Percentiles rank a stretch among this genome's conserved stretches.
phyloP scores from a whole-genome alignment of 1,140 invertebrate genomes.

The Aethina tumida region DNA sequence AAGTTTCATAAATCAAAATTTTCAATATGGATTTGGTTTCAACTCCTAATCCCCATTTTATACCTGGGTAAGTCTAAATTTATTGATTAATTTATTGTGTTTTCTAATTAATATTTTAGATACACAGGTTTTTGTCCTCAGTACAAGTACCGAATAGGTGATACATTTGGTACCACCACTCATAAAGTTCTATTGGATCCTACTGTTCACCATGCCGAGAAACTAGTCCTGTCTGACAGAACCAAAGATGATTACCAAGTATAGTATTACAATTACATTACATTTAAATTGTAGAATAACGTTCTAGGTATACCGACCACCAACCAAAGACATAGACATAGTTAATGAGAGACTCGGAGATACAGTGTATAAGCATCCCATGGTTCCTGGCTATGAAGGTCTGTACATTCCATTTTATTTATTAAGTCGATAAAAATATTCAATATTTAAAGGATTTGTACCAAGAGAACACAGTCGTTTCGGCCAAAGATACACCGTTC shows the following conservation, averaged over 20 bases:
- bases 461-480: slow-evolving; percentile 48
- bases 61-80: slow-evolving; percentile 44
- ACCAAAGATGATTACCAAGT: slow-evolving; percentile 49
- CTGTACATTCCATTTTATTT: slow-evolving; percentile 8
- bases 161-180: slow-evolving; percentile 58
- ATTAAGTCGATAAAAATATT: slow-evolving; percentile 1
- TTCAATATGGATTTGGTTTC: slow-evolving; percentile 38
- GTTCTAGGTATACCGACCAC: slow-evolving; percentile 44
- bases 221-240: slow-evolving; percentile 54
- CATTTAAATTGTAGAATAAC: slow-evolving; percentile 4
- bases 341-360: slow-evolving; percentile 52
- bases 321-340: slow-evolving; percentile 49
- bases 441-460: slow-evolving; percentile 44
- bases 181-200: slow-evolving; percentile 63
- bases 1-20: no score
- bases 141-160: slow-evolving; percentile 56
- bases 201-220: slow-evolving; percentile 54
- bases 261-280: not conserved
- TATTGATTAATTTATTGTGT: slow-evolving; percentile 6
- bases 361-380: slow-evolving; percentile 55
- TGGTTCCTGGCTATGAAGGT: slow-evolving; percentile 60
- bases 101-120: slow-evolving; percentile 34
- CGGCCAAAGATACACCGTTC: slow-evolving; percentile 54
- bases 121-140: slow-evolving; percentile 65
- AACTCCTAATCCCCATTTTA: slow-evolving; percentile 44